Conservation (phyloP, 2,888 invertebrate species). For the Epiblema foenella region DNA sequence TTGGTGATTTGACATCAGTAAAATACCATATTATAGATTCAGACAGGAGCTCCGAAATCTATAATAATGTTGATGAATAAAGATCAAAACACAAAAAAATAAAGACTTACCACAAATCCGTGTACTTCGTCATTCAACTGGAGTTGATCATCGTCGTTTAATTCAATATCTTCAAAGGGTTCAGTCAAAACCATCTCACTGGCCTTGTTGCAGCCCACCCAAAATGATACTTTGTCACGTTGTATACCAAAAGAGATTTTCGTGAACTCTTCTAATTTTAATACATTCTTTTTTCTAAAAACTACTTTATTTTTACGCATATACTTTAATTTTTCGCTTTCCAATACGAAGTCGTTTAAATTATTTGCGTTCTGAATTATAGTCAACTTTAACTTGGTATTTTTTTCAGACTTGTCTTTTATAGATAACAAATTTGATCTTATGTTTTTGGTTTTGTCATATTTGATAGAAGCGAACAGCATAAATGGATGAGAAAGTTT, state of each 20-base stretch:
- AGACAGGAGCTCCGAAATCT: no score
- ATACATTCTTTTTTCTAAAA: not conserved
- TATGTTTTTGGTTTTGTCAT: slow-evolving; percentile 45
- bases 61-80: no score
- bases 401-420: slow-evolving; percentile 46
- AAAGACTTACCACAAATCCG: slow-evolving; percentile 14
- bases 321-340: slow-evolving; percentile 24
- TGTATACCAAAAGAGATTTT: slow-evolving; percentile 17
- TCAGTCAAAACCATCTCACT: not conserved
- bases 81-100: no score
- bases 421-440: slow-evolving; percentile 65
- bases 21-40: no score
- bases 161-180: not conserved
- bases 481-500: slow-evolving; percentile 58
- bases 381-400: slow-evolving; percentile 56
- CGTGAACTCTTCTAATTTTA: not conserved
- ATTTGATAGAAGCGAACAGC: slow-evolving; percentile 60
- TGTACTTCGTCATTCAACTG: not conserved
- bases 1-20: no score
- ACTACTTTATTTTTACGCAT: slow-evolving; percentile 28
- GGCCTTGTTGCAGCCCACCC: slow-evolving; percentile 1
- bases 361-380: slow-evolving; percentile 47
- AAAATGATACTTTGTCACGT: not conserved
- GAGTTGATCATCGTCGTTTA: not conserved
- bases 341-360: slow-evolving; percentile 48